Evolutionary conservation across 2,113 vertebrate genomes (phyloP).

Genomic region (Osmerus eperlanus): DNA sequence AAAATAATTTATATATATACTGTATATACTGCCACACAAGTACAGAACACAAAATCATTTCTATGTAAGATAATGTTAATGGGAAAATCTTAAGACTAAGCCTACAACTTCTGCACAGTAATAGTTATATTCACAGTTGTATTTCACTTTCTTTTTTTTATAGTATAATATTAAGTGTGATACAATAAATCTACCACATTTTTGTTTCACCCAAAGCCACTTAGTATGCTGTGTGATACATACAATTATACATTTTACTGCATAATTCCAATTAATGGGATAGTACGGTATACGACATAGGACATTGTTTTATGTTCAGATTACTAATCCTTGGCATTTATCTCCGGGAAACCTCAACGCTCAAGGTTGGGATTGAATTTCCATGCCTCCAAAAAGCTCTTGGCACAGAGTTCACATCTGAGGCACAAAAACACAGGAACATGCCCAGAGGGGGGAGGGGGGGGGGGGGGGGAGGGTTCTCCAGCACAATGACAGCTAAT

Average conservation of each 20-base stretch:
- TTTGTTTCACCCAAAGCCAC: no score
- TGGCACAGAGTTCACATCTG: constrained; percentile 59
- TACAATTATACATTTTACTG: constrained; percentile 25
- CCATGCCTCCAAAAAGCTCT: constrained; percentile 63
- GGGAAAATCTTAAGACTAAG: no score
- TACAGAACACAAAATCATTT: no score
- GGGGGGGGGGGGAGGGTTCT: constrained; percentile 47
- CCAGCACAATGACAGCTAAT: constrained; percentile 68
- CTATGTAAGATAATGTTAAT: no score
- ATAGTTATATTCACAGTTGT: no score
- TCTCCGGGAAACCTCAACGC: constrained; percentile 65
- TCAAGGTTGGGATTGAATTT: constrained; percentile 66
- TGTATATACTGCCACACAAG: no score
- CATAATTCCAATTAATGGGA: constrained; percentile 65
- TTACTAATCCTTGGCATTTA: constrained; percentile 63
- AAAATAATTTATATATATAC: no score
- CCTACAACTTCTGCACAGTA: no score
- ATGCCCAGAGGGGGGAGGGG: constrained; percentile 31
- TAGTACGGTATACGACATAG: constrained; percentile 59
- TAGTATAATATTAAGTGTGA: no score
- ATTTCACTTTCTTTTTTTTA: no score
- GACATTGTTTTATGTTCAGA: constrained; percentile 61
- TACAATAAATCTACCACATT: no score
- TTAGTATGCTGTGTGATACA: no score
- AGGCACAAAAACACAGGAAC: constrained; percentile 58